Evolutionary conservation across 2,113 vertebrate genomes (phyloP), one percentile per base, ranked within the genome.

Genomic region (Pygoscelis antarcticus): DNA sequence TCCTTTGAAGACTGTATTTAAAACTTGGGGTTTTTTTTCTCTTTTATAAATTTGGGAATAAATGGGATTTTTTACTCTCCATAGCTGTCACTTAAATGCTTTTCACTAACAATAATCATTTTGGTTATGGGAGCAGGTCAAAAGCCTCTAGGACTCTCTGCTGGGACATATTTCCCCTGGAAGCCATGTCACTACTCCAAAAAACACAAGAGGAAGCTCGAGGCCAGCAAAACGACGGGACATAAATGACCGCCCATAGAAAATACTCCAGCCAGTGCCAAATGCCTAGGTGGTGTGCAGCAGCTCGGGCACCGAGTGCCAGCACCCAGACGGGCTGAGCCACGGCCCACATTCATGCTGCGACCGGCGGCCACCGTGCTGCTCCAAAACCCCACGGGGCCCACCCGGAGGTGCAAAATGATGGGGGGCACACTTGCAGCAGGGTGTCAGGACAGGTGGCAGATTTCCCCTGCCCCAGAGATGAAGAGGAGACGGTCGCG

Each of bases 1-100:
- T 58, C 84, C 71, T 97, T 95, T 96, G 89, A 93, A 97, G 93
- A 96, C 7, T 5, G 64, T 44, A 92, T 96, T 96, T 94, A 70
- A 87, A 88, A 94, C 76, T 46, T 85, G 30, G 10, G 6, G 1
- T 26, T 51, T 11, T 36, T 18, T 87, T 79, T 36, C 21, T 66
- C 77, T 61, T 34, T 65, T 34, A 88, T 51, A 82, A 54, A 68
- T 83, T 55, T 49, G 42, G 27, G 38, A 85, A 80, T 75, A 93
- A 94, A 94, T 52, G 29, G 6, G 32, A 68, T 21, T 20, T 94
- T 94, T 95, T 80, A 62, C 49, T 83, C 55, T 81, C 54, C 55
- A 36, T 88, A 91, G 84, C 70, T 91, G 93, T 54, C 87, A 83
- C 42, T 94, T 82, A 76, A 96, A 79, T 79, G 70, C 30, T 91